A percentile compares a stretch with the other conserved stretches of the same genome.
phyloP scores from a whole-genome alignment of 2,888 invertebrate species.

The Catotricha subobsoleta region DNA sequence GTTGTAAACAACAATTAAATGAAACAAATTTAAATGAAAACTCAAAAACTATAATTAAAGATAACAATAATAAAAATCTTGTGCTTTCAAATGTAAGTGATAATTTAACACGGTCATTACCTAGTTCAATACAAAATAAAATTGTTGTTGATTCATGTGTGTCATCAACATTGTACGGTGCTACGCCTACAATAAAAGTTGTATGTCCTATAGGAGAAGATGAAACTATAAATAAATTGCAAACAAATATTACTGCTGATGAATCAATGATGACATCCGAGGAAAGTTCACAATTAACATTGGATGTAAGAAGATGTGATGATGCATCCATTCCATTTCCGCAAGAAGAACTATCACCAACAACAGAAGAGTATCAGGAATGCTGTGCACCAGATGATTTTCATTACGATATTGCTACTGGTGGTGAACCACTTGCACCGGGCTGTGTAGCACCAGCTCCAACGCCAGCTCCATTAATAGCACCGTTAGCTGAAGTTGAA shows the following conservation, averaged over 20 bases:
- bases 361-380: slow-evolving; percentile 28
- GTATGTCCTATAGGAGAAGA: slow-evolving; percentile 10
- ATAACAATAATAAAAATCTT: background rate
- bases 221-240: too few species aligned
- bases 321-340: slow-evolving; percentile 9
- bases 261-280: background rate
- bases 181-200: slow-evolving; percentile 11
- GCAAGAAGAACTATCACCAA: slow-evolving; percentile 25
- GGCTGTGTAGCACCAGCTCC: slow-evolving; percentile 25
- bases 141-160: background rate
- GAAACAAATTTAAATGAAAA: slow-evolving; percentile 2
- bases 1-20: background rate
- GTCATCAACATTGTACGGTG: slow-evolving; percentile 7
- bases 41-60: background rate
- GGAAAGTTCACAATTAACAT: background rate
- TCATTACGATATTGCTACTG: slow-evolving; percentile 21
- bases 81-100: background rate
- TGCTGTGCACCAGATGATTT: slow-evolving; percentile 19
- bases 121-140: background rate
- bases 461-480: slow-evolving; percentile 32
- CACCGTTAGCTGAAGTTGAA: slow-evolving; percentile 51
- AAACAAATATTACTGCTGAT: too few species aligned
- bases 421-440: slow-evolving; percentile 17
- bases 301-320: slow-evolving; percentile 6
- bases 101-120: background rate